phyloP scores from a whole-genome alignment of 1,140 invertebrate genomes.

The Ctenoplectra terminalis region DNA sequence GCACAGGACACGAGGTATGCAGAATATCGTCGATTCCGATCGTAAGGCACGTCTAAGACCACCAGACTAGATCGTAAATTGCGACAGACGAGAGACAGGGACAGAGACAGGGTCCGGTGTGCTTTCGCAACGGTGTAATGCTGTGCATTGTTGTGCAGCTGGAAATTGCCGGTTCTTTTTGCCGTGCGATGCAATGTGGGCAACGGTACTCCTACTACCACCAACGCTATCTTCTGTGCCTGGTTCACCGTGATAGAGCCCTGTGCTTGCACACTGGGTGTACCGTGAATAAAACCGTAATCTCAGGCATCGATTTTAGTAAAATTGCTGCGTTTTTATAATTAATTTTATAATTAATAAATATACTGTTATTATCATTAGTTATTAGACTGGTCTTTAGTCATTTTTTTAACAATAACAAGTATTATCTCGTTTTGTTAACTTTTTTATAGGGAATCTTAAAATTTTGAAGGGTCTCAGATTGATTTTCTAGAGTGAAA shows the following conservation, averaged over 20 bases:
- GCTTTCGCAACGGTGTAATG: conserved; percentile 55
- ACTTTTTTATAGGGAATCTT: too few relatives aligned
- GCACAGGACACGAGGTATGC: conserved; percentile 13
- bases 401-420: too few relatives aligned
- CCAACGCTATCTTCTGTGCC: conserved; percentile 13
- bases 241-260: neutral
- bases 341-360: too few relatives aligned
- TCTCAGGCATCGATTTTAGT: neutral
- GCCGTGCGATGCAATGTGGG: conserved; percentile 49
- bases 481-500: too few relatives aligned
- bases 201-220: conserved; percentile 64
- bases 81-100: conserved; percentile 59
- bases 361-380: too few relatives aligned
- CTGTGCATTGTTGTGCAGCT: conserved; percentile 64
- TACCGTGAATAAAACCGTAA: conserved; percentile 6
- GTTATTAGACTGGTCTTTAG: too few relatives aligned
- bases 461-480: too few relatives aligned
- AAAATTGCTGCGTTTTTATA: too few relatives aligned
- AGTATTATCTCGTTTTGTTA: too few relatives aligned
- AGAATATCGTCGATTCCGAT: conserved; percentile 34
- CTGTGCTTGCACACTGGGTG: conserved; percentile 18
- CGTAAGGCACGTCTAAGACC: conserved; percentile 44
- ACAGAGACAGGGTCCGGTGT: conserved; percentile 26
- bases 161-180: conserved; percentile 60
- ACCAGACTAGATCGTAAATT: conserved; percentile 56